Evolutionary conservation across 2,888 invertebrate species (phyloP), one percentile per base, ranked within the genome.

Genomic region (Hirtodrosophila cameraria): DNA sequence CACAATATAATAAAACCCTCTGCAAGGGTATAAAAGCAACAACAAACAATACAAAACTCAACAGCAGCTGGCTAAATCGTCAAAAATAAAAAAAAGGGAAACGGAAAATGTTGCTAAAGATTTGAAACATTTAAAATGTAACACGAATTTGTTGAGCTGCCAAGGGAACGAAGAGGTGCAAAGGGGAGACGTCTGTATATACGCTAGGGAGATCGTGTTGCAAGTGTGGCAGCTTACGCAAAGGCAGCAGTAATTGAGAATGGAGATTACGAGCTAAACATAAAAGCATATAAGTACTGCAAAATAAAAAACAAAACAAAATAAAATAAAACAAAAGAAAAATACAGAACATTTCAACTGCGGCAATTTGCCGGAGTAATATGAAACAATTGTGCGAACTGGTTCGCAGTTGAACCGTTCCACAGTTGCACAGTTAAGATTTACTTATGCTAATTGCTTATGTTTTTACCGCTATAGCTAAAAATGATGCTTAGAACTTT

Each of bases 41-140:
- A 55, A 15, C 11, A 57, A 58, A 6, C 23, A 16, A 67, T 58
- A 70, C 43, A 36, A 45, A 53, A 57, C 28, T 39, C 42, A 39
- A 20, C 50, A 36, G 46, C 81, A 78, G 72, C 75, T 78, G 69
- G 75, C 23, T 52, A 69, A 75, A 75, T 79, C 73, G 59, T 73
- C 82, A 75, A 79, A 73, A 66, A 72, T n/a, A n/a, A 23, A 23
- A 23, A 23, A 23, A 3, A 23, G 8, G 6, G 8, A 5, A 20
- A 20, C 18, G 5, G 2, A 23, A 23, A 23, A 23, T 73, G 74
- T 58, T 79, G 63, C 76, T 46, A 79, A 78, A 64, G 62, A 76
- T 73, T 78, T 52, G 11, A 53, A 62, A 27, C 49, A 36, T 50
- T 70, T 71, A 55, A 72, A 71, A 68, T 68, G 67, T 60, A 67